Evolutionary conservation across 2,888 invertebrate species (phyloP), one percentile per base, ranked within the genome.

Genomic region (Yponomeuta evonymella): DNA sequence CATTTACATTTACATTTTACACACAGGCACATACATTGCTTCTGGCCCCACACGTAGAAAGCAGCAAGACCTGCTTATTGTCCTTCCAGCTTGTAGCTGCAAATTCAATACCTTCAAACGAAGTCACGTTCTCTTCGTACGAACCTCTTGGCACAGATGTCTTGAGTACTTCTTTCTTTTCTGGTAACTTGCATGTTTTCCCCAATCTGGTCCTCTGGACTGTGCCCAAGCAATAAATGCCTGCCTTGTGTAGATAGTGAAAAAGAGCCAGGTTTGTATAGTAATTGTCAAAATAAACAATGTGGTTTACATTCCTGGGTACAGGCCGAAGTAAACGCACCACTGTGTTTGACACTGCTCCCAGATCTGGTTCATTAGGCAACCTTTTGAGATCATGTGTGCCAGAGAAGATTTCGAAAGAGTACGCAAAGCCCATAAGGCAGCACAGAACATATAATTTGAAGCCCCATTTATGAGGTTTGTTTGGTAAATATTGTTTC

Each of bases 41-140:
- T n/a, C n/a, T n/a, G n/a, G n/a, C n/a, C n/a, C n/a, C n/a, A n/a
- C n/a, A 77, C 43, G 73, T 75, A 36, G 77, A 78, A 8, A 75
- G 62, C 66, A 76, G 70, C 15, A 70, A 68, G 12, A 78, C 77
- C 69, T 71, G 67, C 73, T 75, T 75, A 71, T 77, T 77, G 70
- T 78, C 76, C 65, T 74, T 77, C 80, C 81, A 81, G 72, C 30
- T 51, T 69, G 69, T 64, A 71, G 65, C 67, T 72, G 66, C 10
- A 66, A 70, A 12, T 29, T 51, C 73, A 69, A 72, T 9, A 71
- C 70, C 72, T 71, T 70, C 11, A 70, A 72, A 43, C 11, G 58
- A 58, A 36, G 74, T 72, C 51, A 67, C 70, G 64, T 69, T 70
- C 68, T 75, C 75, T 62, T 65, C 73, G 69, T 72, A 73, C 6